phyloP scores from a whole-genome alignment of 2,113 vertebrate genomes.

The Pipa parva region DNA sequence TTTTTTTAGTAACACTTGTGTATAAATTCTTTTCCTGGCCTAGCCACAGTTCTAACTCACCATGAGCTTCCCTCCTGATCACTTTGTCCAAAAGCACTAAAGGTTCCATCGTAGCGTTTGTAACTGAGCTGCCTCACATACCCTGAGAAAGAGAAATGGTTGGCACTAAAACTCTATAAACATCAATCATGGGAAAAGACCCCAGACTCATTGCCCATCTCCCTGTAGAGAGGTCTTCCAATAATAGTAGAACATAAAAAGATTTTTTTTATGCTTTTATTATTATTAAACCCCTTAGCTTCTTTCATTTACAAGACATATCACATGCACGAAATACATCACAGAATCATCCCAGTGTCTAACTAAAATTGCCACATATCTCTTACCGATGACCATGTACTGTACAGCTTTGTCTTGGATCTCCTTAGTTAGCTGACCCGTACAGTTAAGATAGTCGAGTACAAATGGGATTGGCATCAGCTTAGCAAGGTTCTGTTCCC shows the following conservation, averaged over 20 bases:
- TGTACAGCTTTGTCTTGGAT: conserved; percentile 58
- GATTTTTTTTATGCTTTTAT: no score
- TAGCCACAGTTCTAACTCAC: not conserved
- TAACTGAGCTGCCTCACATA: not conserved
- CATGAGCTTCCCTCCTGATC: not conserved
- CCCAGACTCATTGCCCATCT: no score
- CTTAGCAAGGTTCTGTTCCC: conserved; percentile 70
- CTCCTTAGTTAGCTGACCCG: conserved; percentile 71
- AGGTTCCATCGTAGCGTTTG: conserved; percentile 4
- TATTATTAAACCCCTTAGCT: no score
- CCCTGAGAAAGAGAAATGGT: conserved; percentile 8
- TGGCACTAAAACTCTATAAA: no score
- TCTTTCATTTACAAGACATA: no score
- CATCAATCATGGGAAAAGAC: no score
- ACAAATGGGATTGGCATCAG: conserved; percentile 70
- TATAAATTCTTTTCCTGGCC: no score
- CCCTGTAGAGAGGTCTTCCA: no score
- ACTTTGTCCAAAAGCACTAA: not conserved
- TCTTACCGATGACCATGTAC: conserved; percentile 71
- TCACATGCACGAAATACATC: no score
- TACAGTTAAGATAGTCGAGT: conserved; percentile 70
- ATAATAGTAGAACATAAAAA: no score
- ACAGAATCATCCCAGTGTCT: no score
- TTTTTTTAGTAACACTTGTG: no score
- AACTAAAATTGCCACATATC: not conserved